A percentile compares a stretch with the other conserved stretches of the same genome.
phyloP scores from a whole-genome alignment of 2,797 vertebrate genomes.

The Cyclopterus lumpus region DNA sequence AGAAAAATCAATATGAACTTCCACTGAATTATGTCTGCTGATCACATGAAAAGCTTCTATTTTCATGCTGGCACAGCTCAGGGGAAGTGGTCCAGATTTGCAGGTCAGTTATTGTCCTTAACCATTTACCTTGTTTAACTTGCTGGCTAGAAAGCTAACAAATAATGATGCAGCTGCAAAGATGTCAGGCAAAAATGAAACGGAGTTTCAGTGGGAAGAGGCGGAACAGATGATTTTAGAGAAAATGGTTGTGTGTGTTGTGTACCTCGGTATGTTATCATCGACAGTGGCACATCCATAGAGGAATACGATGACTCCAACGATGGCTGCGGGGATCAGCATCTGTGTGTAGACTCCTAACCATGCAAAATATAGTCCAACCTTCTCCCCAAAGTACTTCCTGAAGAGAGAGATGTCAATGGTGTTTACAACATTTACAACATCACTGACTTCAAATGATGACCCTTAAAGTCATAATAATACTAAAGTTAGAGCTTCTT shows the following conservation, averaged over 20 bases:
- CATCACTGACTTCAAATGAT: neutral
- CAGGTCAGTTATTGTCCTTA: neutral
- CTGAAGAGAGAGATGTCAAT: slow-evolving; percentile 70
- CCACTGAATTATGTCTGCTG: neutral
- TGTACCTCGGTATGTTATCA: slow-evolving; percentile 94
- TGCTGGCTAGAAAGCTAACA: neutral
- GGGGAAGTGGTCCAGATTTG: neutral
- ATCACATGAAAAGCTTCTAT: neutral
- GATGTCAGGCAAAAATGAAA: neutral
- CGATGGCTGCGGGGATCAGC: slow-evolving; percentile 94
- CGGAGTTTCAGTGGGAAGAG: neutral
- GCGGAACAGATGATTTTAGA: neutral
- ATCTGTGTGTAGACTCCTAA: slow-evolving; percentile 98
- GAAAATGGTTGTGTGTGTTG: neutral
- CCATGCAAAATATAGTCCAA: slow-evolving; percentile 98
- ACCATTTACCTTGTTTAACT: neutral
- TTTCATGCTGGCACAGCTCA: neutral
- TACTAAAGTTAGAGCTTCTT: neutral
- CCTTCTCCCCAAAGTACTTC: slow-evolving; percentile 98
- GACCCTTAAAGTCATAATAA: neutral
- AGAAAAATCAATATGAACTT: neutral
- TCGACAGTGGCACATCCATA: slow-evolving; percentile 95
- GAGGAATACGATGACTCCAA: slow-evolving; percentile 95
- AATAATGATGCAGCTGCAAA: neutral
- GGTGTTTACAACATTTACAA: neutral